phyloP scores from a whole-genome alignment of 2,888 invertebrate genomes.

The Acleris holmiana region DNA sequence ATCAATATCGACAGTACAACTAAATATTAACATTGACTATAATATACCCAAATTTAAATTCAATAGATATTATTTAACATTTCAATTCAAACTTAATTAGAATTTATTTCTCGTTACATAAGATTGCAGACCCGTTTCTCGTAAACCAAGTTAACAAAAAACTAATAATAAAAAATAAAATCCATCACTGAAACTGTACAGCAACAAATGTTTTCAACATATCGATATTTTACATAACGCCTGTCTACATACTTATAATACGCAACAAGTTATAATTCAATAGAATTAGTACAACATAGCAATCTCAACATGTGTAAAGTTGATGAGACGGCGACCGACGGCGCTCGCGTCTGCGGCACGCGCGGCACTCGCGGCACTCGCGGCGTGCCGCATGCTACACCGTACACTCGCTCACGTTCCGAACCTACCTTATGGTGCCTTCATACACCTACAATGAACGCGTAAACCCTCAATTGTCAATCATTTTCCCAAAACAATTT shows the following conservation, averaged over 20 bases:
- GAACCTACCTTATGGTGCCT: constrained; percentile 7
- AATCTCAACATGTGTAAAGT: constrained; percentile 84
- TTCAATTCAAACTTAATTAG: constrained; percentile 75
- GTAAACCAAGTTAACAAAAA: constrained; percentile 80
- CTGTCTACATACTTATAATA: constrained; percentile 72
- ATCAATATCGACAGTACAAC: constrained; percentile 71
- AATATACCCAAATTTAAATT: constrained; percentile 79
- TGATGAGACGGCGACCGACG: constrained; percentile 74
- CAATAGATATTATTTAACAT: constrained; percentile 67
- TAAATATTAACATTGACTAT: constrained; percentile 81
- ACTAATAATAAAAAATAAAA: constrained; percentile 72
- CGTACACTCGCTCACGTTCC: constrained; percentile 20
- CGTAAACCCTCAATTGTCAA: neutral
- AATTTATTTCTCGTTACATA: constrained; percentile 72
- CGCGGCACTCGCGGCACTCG: constrained; percentile 29
- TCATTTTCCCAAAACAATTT: no score
- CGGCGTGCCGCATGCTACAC: constrained; percentile 14
- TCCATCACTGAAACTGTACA: constrained; percentile 69
- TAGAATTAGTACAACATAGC: constrained; percentile 84
- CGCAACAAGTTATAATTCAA: constrained; percentile 83
- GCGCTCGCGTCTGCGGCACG: constrained; percentile 46
- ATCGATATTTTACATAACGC: constrained; percentile 47
- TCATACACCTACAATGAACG: constrained; percentile 2
- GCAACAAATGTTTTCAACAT: constrained; percentile 68
- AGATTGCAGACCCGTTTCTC: constrained; percentile 82